Conservation (phyloP, 2,797 vertebrate genomes). For the Echeneis naucrates region DNA sequence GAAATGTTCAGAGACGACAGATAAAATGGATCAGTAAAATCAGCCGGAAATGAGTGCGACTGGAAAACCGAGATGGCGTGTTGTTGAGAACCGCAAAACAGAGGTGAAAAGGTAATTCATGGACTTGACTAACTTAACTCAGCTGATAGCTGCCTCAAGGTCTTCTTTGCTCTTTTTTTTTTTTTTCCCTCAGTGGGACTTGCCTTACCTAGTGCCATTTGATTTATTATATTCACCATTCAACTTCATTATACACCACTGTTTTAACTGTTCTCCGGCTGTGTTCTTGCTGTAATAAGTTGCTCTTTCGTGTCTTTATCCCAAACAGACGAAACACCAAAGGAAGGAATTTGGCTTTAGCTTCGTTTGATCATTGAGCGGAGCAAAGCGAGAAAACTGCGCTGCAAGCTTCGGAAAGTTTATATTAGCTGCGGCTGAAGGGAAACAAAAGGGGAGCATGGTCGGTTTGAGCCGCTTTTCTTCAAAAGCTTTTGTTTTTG, state of each 20-base stretch:
- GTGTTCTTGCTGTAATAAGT: conserved; percentile 31
- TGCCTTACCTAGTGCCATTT: conserved; percentile 54
- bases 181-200: conserved; percentile 38
- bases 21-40: neutral
- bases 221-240: conserved; percentile 57
- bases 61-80: conserved; percentile 15
- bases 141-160: conserved; percentile 66
- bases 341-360: conserved; percentile 16
- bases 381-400: conserved; percentile 18
- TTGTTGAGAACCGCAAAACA: conserved; percentile 48
- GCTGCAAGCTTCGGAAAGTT: conserved; percentile 10
- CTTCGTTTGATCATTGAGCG: conserved; percentile 38
- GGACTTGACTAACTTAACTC: conserved; percentile 66
- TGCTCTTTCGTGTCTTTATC: conserved; percentile 48
- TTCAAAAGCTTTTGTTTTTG: too few species aligned
- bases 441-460: conserved; percentile 4
- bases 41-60: neutral
- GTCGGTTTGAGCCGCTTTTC: too few species aligned
- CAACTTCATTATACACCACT: conserved; percentile 42
- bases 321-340: conserved; percentile 8
- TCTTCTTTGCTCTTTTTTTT: conserved; percentile 55
- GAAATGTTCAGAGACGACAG: conserved; percentile 23
- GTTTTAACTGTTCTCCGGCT: conserved; percentile 25
- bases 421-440: conserved; percentile 8
- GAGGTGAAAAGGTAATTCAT: conserved; percentile 66